Evolutionary conservation across 2,888 invertebrate genomes (phyloP), one percentile per base, ranked within the genome.

Genomic region (Panopea generosa): DNA sequence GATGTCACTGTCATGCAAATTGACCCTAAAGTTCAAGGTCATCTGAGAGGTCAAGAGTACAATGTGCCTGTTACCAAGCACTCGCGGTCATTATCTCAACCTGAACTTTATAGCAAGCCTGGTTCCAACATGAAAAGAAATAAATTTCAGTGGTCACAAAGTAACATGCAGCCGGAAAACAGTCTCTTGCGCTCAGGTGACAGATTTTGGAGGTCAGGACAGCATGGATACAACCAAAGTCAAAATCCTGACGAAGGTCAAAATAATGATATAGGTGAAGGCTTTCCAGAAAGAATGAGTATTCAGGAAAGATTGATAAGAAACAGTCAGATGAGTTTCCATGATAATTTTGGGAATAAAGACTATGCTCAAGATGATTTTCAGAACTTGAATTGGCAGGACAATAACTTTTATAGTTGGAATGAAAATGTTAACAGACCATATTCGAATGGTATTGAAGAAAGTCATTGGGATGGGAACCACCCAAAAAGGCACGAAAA

Each of bases 301-400:
- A 4, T 33, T 33, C 33, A 33, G 11, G 33, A 33, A 33, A 4
- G 33, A 33, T 33, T 33, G 33, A 33, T 33, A 11, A 33, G 33
- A 33, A 33, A 33, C 11, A 11, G 33, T 33, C 6, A 11, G 11
- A 33, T 33, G 33, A 33, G 33, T 33, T 33, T 7, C 11, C 4
- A 33, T 33, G 33, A 33, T 7, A 4, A 33, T 33, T 33, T 33
- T 33, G 33, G 33, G 33, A 33, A 33, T 33, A 4, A 33, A 43
- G 16, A 57, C 3, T 57, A 33, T 40, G 47, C 43, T 65, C 24
- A 40, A 22, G 67, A 76, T 62, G 57, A 76, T 47, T 67, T 61
- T 61, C 47, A 60, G n/a, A 49, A 53, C 45, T 52, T 62, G 24
- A 67, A 76, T n/a, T 76, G 76, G 76, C 66, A 62, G 38, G 67